phyloP scores from a whole-genome alignment of 2,888 invertebrate genomes.

The Ophion slaviceki region DNA sequence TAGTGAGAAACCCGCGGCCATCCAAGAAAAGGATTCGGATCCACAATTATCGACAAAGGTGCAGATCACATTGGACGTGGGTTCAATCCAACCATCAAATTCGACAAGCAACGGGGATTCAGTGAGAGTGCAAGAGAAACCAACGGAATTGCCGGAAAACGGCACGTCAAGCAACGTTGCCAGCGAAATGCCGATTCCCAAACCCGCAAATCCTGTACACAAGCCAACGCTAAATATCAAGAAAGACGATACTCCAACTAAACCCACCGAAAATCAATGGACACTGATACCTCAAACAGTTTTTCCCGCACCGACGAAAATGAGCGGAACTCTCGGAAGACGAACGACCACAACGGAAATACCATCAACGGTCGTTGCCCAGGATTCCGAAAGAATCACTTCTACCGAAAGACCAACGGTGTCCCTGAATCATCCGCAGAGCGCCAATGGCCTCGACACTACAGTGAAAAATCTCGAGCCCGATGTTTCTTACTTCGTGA shows the following conservation, averaged over 20 bases:
- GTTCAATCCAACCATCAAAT: slow-evolving; percentile 12
- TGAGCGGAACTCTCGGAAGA: slow-evolving; percentile 36
- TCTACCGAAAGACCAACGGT: slow-evolving; percentile 80
- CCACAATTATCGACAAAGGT: slow-evolving; percentile 42
- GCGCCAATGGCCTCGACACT: slow-evolving; percentile 89
- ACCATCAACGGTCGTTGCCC: slow-evolving; percentile 42
- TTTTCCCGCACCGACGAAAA: slow-evolving; percentile 57
- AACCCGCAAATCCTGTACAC: slow-evolving; percentile 32
- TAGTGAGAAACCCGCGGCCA: slow-evolving; percentile 1
- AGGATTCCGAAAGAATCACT: slow-evolving; percentile 80
- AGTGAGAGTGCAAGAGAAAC: slow-evolving; percentile 26
- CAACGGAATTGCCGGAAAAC: slow-evolving; percentile 27
- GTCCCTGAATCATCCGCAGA: slow-evolving; percentile 85
- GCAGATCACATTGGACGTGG: slow-evolving; percentile 8
- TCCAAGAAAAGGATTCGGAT: slow-evolving; percentile 37
- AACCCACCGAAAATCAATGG: slow-evolving; percentile 62
- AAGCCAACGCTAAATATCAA: slow-evolving; percentile 58
- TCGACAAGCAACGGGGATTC: slow-evolving; percentile 2
- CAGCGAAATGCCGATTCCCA: slow-evolving; percentile 24
- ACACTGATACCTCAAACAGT: slow-evolving; percentile 66
- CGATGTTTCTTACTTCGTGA: slow-evolving; percentile 91
- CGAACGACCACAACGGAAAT: slow-evolving; percentile 43
- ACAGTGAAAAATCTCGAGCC: slow-evolving; percentile 89
- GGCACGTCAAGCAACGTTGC: slow-evolving; percentile 5
- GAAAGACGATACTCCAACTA: slow-evolving; percentile 34